Evolutionary conservation across 2,888 invertebrate genomes (phyloP), one percentile per base, ranked within the genome.

Genomic region (Shargacucullia verbasci): DNA sequence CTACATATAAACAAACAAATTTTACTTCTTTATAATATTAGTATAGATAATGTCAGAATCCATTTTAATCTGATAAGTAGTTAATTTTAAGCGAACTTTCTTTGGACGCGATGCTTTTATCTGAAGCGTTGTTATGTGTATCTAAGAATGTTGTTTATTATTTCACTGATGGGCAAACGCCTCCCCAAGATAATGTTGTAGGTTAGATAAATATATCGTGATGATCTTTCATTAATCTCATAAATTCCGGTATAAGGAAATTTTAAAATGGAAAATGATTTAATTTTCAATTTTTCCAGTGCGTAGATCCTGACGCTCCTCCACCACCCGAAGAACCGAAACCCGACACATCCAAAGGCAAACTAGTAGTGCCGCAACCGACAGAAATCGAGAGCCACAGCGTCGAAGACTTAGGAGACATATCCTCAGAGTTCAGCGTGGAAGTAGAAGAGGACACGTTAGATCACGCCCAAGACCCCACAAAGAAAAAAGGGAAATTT

Each of bases 351-450:
- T 91, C 94, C 3, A 89, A 90, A 68, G 70, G 83, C 1, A 89
- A 85, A 70, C 84, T 91, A 6, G 88, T 80, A 64, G 83, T 91
- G 9, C 92, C 90, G 25, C 84, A 80, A 4, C 72, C 80, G 0
- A 88, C 80, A 70, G 91, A 89, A 66, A 68, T 82, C 1, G 90
- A 92, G 59, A 87, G 88, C 49, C 92, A 92, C 71, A 93, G 93
- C 76, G 88, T 94, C 12, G 94, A 94, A 80, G 94, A 94, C 67
- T 82, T 94, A 11, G 93, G 93, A 69, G 94, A 94, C 82, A 85
- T 94, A 81, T 93, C 92, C 41, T 94, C 94, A 58, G 94, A 94
- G 64, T 93, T 94, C 82, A 92, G 92, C 73, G 92, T 92, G 8
- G 92, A 93, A 84, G 92, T 93, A 0, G 93, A 93, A 65, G 90